These are phyloP conservation scores for Engystomops pustulosus DNA, from an alignment of 2,113 vertebrate genomes.

Conservation along the genomic window DNA sequence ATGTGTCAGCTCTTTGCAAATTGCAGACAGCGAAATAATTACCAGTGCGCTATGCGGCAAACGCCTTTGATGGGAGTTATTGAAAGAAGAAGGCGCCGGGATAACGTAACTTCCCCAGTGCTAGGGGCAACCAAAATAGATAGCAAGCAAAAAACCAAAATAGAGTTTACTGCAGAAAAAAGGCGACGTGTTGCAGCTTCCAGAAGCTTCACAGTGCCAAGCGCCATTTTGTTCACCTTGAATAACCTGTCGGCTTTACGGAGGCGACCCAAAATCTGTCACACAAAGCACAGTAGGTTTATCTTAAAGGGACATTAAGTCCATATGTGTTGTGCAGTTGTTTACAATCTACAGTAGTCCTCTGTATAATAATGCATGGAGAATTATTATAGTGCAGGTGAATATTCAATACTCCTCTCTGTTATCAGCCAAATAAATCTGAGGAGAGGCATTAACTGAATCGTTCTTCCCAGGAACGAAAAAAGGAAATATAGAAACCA, in stretches of 20 bases:
- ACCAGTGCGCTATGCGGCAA: constrained; percentile 31
- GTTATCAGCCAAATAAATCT: not conserved
- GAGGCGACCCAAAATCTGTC: not conserved
- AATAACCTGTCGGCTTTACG: constrained; percentile 35
- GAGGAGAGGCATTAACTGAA: too few relatives aligned
- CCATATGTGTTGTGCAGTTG: not conserved
- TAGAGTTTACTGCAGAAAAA: constrained; percentile 18
- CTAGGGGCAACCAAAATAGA: constrained; percentile 5
- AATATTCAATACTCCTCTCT: not conserved
- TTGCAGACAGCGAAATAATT: constrained; percentile 42
- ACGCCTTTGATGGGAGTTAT: constrained; percentile 25
- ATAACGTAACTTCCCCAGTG: constrained; percentile 33
- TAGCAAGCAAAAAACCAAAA: not conserved
- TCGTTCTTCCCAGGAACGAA: too few relatives aligned
- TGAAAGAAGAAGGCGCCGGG: not conserved
- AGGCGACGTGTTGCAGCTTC: not conserved
- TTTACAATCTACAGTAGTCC: not conserved
- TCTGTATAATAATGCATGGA: too few relatives aligned
- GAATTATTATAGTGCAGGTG: too few relatives aligned
- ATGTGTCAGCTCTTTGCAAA: constrained; percentile 37
- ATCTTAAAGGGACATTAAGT: not conserved
- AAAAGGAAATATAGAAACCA: too few relatives aligned
- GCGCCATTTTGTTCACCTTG: constrained; percentile 5
- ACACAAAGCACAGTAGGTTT: not conserved
- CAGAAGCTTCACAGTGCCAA: not conserved